These are phyloP conservation scores for Gryon sp. DNA, from an alignment of 1,140 invertebrate species.

Conservation along the genomic window DNA sequence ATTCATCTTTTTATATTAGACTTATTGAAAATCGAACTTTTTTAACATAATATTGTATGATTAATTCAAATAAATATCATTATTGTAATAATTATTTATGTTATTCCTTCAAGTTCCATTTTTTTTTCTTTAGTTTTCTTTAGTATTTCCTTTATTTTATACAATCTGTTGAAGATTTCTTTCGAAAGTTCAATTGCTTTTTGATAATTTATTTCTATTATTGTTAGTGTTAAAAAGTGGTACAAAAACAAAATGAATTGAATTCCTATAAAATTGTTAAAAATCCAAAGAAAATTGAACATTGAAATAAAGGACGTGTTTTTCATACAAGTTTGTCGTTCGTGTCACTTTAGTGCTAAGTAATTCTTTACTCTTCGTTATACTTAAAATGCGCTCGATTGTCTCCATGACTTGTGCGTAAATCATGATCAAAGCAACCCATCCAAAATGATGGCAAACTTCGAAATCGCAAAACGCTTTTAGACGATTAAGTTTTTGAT, in stretches of 20 bases:
- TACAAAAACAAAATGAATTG: too few species aligned
- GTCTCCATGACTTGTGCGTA: constrained; percentile 47
- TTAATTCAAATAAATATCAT: constrained; percentile 20
- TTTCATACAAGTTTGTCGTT: too few species aligned
- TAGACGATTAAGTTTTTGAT: neutral
- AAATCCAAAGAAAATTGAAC: neutral
- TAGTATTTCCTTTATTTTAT: too few species aligned
- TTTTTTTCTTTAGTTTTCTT: neutral
- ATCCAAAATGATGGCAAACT: constrained; percentile 1
- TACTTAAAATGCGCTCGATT: constrained; percentile 45
- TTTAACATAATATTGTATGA: constrained; percentile 21
- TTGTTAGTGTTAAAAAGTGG: too few species aligned
- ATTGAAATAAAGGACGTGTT: neutral
- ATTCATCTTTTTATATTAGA: constrained; percentile 25
- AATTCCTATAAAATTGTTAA: too few species aligned
- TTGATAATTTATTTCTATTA: too few species aligned
- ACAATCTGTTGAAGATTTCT: too few species aligned
- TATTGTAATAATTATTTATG: constrained; percentile 4
- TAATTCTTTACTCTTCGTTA: constrained; percentile 19
- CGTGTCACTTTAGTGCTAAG: constrained; percentile 41
- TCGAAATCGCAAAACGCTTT: constrained; percentile 3
- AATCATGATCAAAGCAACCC: constrained; percentile 19
- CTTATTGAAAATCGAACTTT: constrained; percentile 18
- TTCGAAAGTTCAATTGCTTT: too few species aligned
- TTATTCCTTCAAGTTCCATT: too few species aligned